phyloP scores from a whole-genome alignment of 2,888 invertebrate species.

The Tenthredo notha region DNA sequence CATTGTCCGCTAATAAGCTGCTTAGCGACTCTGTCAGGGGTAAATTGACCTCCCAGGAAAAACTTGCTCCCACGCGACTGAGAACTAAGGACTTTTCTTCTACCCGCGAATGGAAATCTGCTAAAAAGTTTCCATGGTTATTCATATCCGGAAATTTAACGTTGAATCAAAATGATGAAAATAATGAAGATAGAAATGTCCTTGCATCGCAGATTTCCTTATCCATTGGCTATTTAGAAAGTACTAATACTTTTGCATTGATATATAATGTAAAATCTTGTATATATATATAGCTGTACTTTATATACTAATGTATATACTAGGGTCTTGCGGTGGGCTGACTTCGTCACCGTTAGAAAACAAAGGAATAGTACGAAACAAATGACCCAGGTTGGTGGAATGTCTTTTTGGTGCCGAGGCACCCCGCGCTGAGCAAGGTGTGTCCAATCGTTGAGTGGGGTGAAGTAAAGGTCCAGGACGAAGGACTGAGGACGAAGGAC shows the following conservation, averaged over 20 bases:
- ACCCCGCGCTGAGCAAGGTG: constrained; percentile 58
- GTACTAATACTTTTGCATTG: neutral
- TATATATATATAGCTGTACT: neutral
- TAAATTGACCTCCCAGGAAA: constrained; percentile 72
- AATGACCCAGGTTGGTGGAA: constrained; percentile 60
- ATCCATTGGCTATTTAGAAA: neutral
- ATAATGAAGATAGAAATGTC: neutral
- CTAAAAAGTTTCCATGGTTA: neutral
- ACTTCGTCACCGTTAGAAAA: constrained; percentile 60
- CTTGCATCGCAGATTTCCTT: neutral
- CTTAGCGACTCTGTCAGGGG: constrained; percentile 71
- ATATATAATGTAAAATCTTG: neutral
- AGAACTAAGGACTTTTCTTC: neutral
- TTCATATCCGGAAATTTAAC: neutral
- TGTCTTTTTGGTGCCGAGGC: constrained; percentile 50
- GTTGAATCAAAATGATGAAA: neutral
- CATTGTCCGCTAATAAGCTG: constrained; percentile 74
- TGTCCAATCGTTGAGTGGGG: constrained; percentile 66
- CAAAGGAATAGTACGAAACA: constrained; percentile 63
- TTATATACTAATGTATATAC: neutral
- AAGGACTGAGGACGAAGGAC: neutral
- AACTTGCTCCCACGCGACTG: constrained; percentile 70
- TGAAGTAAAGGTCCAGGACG: constrained; percentile 58
- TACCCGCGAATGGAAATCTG: neutral
- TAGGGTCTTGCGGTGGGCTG: constrained; percentile 10